These are phyloP conservation scores for Ennomos quercinarius DNA, from an alignment of 2,888 invertebrate genomes.

Conservation along the genomic window DNA sequence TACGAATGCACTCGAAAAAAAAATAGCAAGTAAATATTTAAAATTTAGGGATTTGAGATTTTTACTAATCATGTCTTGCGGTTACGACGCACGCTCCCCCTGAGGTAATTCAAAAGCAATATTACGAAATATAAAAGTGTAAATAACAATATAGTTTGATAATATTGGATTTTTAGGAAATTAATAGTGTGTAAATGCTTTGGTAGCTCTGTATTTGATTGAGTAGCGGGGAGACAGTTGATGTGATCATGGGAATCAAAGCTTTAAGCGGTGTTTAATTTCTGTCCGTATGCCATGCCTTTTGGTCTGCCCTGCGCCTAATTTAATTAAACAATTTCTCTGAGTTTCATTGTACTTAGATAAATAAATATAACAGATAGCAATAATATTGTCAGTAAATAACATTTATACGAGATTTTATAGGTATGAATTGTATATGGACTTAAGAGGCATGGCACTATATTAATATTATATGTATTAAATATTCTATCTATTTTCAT, in stretches of 20 bases:
- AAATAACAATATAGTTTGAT: conserved; percentile 83
- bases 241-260: conserved; percentile 83
- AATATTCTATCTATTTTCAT: conserved; percentile 79
- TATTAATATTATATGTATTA: conserved; percentile 57
- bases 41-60: conserved; percentile 80
- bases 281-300: conserved; percentile 69
- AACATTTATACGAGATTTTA: conserved; percentile 41
- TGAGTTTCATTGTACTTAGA: conserved; percentile 31
- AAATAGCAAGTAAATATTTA: conserved; percentile 71
- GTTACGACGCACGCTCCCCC: conserved; percentile 82
- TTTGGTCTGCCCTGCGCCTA: conserved; percentile 44
- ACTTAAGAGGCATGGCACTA: conserved; percentile 64
- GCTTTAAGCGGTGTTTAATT: conserved; percentile 81
- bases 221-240: conserved; percentile 66
- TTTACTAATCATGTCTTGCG: conserved; percentile 76
- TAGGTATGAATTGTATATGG: conserved; percentile 32
- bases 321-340: conserved; percentile 25
- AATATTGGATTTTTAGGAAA: conserved; percentile 83
- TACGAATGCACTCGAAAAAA: conserved; percentile 71
- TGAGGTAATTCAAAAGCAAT: conserved; percentile 84
- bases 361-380: conserved; percentile 39
- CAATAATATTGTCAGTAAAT: conserved; percentile 41
- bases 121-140: conserved; percentile 84
- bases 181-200: conserved; percentile 80
- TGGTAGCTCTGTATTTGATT: conserved; percentile 71